Evolutionary conservation across 2,113 vertebrate species (phyloP).

Genomic region (Daboia siamensis): DNA sequence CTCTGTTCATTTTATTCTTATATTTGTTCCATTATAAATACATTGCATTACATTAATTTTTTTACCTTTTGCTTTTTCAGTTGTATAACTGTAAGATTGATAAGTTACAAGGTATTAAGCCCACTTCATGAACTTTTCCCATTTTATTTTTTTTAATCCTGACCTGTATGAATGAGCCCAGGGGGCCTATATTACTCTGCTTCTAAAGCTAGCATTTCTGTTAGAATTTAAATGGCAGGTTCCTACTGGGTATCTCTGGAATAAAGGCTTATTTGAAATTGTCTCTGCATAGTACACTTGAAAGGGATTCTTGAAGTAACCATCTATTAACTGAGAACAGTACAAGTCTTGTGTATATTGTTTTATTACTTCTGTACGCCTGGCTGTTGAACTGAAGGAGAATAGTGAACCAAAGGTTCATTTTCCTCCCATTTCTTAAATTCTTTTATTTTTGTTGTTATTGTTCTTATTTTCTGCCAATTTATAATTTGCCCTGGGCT

Average conservation of each 20-base stretch:
- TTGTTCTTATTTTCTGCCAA: neutral
- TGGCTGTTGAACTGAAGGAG: neutral
- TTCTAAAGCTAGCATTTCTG: neutral
- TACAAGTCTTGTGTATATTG: neutral
- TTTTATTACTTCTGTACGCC: neutral
- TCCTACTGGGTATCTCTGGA: neutral
- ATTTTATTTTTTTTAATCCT: rapidly evolving
- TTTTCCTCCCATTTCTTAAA: neutral
- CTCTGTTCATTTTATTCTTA: no score
- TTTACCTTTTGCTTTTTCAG: neutral
- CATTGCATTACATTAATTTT: neutral
- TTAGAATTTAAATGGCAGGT: neutral
- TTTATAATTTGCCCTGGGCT: neutral
- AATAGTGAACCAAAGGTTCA: neutral
- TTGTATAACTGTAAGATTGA: neutral
- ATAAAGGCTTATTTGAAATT: neutral
- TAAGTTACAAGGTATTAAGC: neutral
- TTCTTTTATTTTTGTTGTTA: neutral
- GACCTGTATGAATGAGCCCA: slow-evolving; percentile 6
- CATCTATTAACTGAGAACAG: neutral
- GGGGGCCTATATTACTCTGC: neutral
- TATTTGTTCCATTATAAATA: neutral
- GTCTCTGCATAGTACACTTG: neutral
- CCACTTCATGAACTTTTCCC: neutral
- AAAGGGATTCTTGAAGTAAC: neutral